These are phyloP conservation scores for Eremobia ochroleuca DNA, from an alignment of 2,888 invertebrate genomes.

Conservation along the genomic window DNA sequence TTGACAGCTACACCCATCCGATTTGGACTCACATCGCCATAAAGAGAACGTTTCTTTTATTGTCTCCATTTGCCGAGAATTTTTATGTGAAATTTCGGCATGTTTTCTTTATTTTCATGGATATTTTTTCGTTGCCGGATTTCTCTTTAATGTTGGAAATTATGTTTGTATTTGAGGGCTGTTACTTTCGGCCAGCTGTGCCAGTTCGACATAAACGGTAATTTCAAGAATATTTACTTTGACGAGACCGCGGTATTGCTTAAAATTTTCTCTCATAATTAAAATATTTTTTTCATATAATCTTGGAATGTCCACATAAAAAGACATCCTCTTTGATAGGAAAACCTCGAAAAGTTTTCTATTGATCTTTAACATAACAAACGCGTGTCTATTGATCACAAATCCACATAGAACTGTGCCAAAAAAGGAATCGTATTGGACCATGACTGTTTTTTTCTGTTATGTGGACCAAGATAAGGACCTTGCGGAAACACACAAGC, in stretches of 20 bases:
- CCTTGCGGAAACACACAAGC: constrained; percentile 33
- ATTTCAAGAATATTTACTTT: constrained; percentile 30
- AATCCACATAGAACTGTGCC: constrained; percentile 17
- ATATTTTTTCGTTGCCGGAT: constrained; percentile 51
- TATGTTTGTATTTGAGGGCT: constrained; percentile 46
- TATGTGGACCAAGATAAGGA: constrained; percentile 45
- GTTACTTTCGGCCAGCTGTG: constrained; percentile 61
- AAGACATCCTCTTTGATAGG: neutral
- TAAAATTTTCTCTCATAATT: neutral
- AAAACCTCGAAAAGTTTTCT: neutral
- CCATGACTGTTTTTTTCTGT: too few species aligned
- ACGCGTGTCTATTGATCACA: neutral
- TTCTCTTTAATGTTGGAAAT: constrained; percentile 62
- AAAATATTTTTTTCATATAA: neutral
- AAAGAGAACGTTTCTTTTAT: constrained; percentile 80
- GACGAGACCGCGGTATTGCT: neutral
- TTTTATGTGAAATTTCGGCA: constrained; percentile 72
- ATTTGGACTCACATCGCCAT: constrained; percentile 77
- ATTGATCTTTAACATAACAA: constrained; percentile 19
- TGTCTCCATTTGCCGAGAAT: constrained; percentile 78
- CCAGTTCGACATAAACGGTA: constrained; percentile 5
- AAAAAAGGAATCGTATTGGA: constrained; percentile 38
- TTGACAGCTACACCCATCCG: constrained; percentile 79
- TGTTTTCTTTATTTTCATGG: constrained; percentile 65
- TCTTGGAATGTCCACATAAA: neutral